Percentiles rank a stretch among this genome's conserved stretches.
phyloP scores from a whole-genome alignment of 2,113 vertebrate species.

The Ceuthmochares aereus region DNA sequence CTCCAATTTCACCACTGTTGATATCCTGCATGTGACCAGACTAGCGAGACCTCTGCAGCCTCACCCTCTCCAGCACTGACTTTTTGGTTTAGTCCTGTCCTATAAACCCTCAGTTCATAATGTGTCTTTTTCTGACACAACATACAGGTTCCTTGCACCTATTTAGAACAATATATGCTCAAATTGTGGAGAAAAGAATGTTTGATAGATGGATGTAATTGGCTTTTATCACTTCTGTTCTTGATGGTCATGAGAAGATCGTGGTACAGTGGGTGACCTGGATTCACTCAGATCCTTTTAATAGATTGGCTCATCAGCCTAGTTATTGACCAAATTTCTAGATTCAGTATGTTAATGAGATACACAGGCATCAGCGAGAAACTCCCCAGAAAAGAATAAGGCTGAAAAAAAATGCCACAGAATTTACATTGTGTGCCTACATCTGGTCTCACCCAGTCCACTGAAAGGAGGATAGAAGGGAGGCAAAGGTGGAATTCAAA shows the following conservation, averaged over 20 bases:
- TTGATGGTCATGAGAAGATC: not conserved
- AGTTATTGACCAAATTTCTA: not conserved
- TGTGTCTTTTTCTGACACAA: not conserved
- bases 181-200: not conserved
- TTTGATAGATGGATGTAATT: not conserved
- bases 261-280: not conserved
- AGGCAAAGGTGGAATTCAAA: not conserved
- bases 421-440: not conserved
- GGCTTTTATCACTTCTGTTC: not conserved
- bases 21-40: not conserved
- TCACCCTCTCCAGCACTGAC: not conserved
- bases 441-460: not conserved
- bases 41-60: not conserved
- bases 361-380: not conserved
- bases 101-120: not conserved
- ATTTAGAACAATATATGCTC: not conserved
- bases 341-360: not conserved
- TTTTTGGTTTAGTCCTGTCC: not conserved
- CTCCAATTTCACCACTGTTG: not conserved
- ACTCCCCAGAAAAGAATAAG: not conserved
- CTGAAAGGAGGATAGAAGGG: not conserved
- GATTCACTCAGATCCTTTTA: not conserved
- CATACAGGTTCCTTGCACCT: rapidly evolving
- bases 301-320: not conserved
- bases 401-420: not conserved